phyloP scores from a whole-genome alignment of 2,797 vertebrate species.

The Philypnodon macrostomus region DNA sequence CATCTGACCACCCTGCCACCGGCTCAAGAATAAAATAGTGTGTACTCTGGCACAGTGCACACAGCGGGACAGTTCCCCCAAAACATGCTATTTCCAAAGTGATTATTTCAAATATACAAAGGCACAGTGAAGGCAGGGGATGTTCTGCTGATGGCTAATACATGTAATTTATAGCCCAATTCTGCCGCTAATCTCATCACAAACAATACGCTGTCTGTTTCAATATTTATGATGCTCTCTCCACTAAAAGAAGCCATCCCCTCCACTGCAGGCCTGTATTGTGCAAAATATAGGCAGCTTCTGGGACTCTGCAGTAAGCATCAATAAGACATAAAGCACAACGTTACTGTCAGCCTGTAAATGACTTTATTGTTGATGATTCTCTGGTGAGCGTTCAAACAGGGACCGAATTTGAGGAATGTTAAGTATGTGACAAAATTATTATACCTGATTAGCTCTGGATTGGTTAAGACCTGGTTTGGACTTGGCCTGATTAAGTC shows the following conservation, averaged over 20 bases:
- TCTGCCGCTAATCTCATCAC: conserved; percentile 30
- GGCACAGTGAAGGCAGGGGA: conserved; percentile 16
- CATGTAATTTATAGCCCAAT: conserved; percentile 37
- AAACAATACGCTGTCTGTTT: conserved; percentile 16
- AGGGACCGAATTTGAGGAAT: no score
- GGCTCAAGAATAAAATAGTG: conserved; percentile 9
- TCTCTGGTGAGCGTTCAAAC: conserved; percentile 49
- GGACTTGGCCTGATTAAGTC: no score
- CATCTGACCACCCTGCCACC: conserved; percentile 28
- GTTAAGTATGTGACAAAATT: no score
- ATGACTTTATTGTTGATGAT: conserved; percentile 54
- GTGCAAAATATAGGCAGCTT: conserved; percentile 9
- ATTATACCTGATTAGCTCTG: no score
- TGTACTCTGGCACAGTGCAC: conserved; percentile 20
- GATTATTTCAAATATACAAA: conserved; percentile 41
- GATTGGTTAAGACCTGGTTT: no score
- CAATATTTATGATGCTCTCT: conserved; percentile 33
- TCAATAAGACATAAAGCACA: conserved; percentile 44
- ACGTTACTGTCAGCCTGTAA: conserved; percentile 50
- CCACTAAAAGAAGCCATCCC: conserved; percentile 21
- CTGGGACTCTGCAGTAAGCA: conserved; percentile 12
- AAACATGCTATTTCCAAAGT: conserved; percentile 35
- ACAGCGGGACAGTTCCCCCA: conserved; percentile 27
- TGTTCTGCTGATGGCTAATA: conserved; percentile 29
- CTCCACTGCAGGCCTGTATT: conserved; percentile 8